These are phyloP conservation scores for Heteronetta atricapilla DNA, from an alignment of 2,113 vertebrate genomes.

Conservation along the genomic window DNA sequence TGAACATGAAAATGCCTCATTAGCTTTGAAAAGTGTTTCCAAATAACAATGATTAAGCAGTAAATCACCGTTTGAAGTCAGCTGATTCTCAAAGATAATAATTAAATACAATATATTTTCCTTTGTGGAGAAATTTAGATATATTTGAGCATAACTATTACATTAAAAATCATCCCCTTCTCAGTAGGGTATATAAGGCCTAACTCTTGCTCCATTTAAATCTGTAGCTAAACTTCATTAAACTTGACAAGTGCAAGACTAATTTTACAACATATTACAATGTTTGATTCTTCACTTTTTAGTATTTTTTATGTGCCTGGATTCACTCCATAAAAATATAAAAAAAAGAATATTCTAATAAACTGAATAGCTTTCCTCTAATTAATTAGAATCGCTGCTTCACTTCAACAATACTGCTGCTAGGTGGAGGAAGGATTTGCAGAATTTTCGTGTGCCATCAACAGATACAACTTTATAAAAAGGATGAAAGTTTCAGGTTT, in stretches of 20 bases:
- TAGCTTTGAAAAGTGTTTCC: neutral
- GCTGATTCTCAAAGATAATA: neutral
- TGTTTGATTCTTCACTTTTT: neutral
- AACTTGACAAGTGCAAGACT: neutral
- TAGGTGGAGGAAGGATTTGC: neutral
- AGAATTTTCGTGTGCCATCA: neutral
- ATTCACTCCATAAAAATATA: neutral
- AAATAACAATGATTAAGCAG: neutral
- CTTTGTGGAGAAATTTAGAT: neutral
- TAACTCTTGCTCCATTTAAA: neutral
- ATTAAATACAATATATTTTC: neutral
- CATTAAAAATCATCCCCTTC: neutral
- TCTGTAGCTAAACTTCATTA: neutral
- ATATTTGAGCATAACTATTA: neutral
- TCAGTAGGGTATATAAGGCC: neutral
- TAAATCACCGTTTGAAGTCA: neutral
- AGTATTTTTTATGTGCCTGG: neutral
- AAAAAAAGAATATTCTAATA: neutral
- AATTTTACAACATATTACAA: neutral
- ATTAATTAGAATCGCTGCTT: neutral
- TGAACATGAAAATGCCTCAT: slow-evolving; percentile 8
- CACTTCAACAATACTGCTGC: neutral
- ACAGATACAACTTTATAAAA: neutral
- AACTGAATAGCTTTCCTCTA: neutral
- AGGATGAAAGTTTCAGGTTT: neutral